Percentiles rank a stretch among this genome's conserved stretches.
Conservation (phyloP, 2,797 vertebrate species). For the Girardinus metallicus region DNA sequence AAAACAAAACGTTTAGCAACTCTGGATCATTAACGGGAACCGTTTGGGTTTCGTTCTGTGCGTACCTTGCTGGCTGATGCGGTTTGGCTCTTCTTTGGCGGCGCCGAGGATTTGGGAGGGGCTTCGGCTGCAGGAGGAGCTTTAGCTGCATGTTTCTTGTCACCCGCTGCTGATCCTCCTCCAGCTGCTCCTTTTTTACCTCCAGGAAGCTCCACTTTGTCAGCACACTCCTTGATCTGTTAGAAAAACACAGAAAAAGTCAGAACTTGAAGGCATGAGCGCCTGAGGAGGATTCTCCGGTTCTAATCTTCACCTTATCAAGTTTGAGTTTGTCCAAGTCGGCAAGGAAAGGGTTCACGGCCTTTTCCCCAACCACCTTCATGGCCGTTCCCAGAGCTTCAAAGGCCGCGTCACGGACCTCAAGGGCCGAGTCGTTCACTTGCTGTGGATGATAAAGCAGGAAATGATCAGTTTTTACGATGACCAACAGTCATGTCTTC, state of each 20-base stretch:
- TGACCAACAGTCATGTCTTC: neutral
- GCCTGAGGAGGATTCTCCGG: neutral
- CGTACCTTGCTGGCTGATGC: conserved; percentile 82
- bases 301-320: conserved; percentile 85
- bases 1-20: neutral
- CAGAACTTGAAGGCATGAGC: neutral
- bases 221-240: conserved; percentile 95
- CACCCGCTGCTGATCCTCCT: conserved; percentile 71
- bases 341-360: conserved; percentile 91
- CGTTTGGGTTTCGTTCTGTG: neutral
- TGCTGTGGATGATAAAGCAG: conserved; percentile 79
- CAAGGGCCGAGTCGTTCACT: conserved; percentile 95
- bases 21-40: too few species aligned
- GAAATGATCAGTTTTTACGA: neutral
- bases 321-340: conserved; percentile 98
- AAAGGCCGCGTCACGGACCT: conserved; percentile 97
- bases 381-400: conserved; percentile 95
- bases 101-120: conserved; percentile 76
- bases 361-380: conserved; percentile 96
- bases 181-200: conserved; percentile 81
- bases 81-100: conserved; percentile 83
- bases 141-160: conserved; percentile 86
- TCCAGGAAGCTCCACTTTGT: conserved; percentile 90
- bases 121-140: conserved; percentile 76
- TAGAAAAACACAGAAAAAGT: neutral